phyloP scores from a whole-genome alignment of 2,113 vertebrate species.

The Lagenorhynchus albirostris region DNA sequence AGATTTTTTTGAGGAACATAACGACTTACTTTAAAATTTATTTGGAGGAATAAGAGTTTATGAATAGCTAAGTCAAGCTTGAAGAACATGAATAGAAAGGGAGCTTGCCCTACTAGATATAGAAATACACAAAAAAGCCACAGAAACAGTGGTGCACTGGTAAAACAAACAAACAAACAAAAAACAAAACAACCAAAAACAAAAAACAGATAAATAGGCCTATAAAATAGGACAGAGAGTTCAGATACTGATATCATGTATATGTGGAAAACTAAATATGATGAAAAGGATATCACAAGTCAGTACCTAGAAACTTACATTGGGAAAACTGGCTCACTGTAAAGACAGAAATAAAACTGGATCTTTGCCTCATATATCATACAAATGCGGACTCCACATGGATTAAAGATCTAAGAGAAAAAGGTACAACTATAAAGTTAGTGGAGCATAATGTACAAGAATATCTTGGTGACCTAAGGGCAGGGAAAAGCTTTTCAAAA shows the following conservation, averaged over 20 bases:
- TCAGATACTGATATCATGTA: neutral
- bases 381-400: neutral
- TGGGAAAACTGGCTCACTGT: neutral
- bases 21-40: conserved; percentile 20
- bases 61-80: neutral
- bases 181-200: no score
- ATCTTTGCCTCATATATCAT: neutral
- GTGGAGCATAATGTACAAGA: neutral
- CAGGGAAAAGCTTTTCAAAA: neutral
- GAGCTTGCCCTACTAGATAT: neutral
- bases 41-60: neutral
- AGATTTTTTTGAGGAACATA: neutral
- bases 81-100: neutral
- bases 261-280: neutral
- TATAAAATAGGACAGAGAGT: neutral
- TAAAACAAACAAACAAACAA: neutral
- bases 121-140: neutral
- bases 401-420: neutral
- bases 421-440: neutral
- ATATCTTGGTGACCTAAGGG: neutral
- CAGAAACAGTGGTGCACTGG: neutral
- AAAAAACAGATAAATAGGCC: neutral
- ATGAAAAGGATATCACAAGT: neutral
- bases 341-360: neutral
- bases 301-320: neutral